Base-by-base conservation (phyloP, 2,797 vertebrate genomes). In the Sebastes paucispinis region DNA sequence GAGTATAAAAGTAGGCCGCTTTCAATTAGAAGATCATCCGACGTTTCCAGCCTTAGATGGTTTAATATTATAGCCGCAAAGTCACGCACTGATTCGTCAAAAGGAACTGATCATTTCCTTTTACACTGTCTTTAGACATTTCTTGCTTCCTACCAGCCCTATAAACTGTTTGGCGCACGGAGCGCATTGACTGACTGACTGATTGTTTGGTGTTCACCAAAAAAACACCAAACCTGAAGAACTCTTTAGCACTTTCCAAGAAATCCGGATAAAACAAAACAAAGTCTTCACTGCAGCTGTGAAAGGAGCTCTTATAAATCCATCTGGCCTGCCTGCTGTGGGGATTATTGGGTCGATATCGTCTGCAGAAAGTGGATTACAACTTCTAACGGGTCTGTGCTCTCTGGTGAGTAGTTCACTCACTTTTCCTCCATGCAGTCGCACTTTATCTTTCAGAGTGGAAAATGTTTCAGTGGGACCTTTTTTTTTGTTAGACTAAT, bases 41-140 rank as follows among this genome's bases (percentile, higher is more conserved):
- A 86, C 73, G 71, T 77, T 81, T 47, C 89, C 92, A 82, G 84
- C 87, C 92, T 93, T 87, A 81, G 69, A 71, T 77, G 73, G 88
- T 95, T 94, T 87, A 89, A 93, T 87, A 89, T 85, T 94, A 87
- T 94, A 87, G 91, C 88, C 91, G 88, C 93, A 94, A 91, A 95
- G 94, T 95, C 94, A 95, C 94, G 94, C 96, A 96, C 95, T 95
- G 95, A 92, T 90, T 93, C 87, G 90, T 92, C 91, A 92, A 93
- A 47, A 94, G 94, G 88, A 90, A 91, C 91, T 93, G 94, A 93
- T 94, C 89, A 81, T 92, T 89, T 64, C 16, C 52, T 25, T 25
- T 59, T 84, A 87, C 92, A 92, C 90, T 90, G 93, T 94, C 94
- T 94, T 93, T 89, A 95, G 95, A 96, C 94, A 92, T 94, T 96